Conservation (phyloP, 1,140 invertebrate genomes). For the Bombus pyrosoma region DNA sequence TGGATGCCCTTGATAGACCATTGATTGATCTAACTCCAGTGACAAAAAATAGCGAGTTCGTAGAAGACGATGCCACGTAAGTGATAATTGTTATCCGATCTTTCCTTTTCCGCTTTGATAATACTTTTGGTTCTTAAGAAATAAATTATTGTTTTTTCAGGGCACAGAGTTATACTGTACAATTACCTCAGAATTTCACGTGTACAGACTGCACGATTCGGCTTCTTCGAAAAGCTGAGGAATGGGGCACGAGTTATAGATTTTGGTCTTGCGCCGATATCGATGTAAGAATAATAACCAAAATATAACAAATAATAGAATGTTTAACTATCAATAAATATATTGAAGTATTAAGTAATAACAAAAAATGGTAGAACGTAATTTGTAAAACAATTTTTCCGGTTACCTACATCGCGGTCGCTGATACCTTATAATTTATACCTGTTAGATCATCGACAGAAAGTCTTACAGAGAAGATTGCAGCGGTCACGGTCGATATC, state of each 20-base stretch:
- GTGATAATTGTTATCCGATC: slow-evolving; percentile 59
- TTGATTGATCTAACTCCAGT: slow-evolving; percentile 93
- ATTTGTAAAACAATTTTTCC: not conserved
- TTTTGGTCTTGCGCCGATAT: slow-evolving; percentile 99
- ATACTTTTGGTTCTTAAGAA: not conserved
- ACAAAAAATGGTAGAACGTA: not conserved
- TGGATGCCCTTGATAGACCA: slow-evolving; percentile 91
- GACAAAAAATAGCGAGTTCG: slow-evolving; percentile 90
- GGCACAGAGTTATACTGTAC: slow-evolving; percentile 90
- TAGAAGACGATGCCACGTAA: slow-evolving; percentile 90
- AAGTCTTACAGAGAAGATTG: slow-evolving; percentile 91
- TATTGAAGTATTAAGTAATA: not conserved
- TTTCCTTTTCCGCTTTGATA: not conserved
- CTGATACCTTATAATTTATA: slow-evolving; percentile 2
- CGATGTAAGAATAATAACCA: slow-evolving; percentile 85
- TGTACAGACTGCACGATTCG: slow-evolving; percentile 95
- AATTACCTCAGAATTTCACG: slow-evolving; percentile 90
- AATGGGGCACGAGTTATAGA: slow-evolving; percentile 92
- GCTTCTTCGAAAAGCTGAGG: slow-evolving; percentile 92
- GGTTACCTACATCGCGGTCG: not conserved
- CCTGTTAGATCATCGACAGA: slow-evolving; percentile 78
- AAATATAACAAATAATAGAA: not conserved
- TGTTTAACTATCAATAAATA: not conserved
- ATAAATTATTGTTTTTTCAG: slow-evolving; percentile 82
- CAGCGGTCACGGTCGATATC: slow-evolving; percentile 90